Base-by-base conservation (phyloP, 2,797 vertebrate genomes). In the Meda fulgida region DNA sequence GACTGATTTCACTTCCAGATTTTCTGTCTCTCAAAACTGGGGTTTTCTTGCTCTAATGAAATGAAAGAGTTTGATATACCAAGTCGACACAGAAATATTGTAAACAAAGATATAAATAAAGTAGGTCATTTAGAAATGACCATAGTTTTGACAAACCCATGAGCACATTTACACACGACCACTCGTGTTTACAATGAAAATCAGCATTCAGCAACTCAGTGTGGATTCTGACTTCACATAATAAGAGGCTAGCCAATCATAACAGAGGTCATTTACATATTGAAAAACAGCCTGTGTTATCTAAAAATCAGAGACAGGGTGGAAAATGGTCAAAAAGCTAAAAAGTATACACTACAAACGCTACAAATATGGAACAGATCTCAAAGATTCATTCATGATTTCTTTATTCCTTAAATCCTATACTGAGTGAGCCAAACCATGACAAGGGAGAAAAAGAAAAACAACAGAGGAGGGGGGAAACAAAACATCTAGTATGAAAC, bases 401-500 rank as follows among this genome's bases (percentile, higher is more conserved):
- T 31, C 63, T 31, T 65, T 65, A 65, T 31, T 65, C 63, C 4
- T 29, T 29, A 26, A 40, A 18, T 53, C 23, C 19, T 53, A 23
- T 34, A 75, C 23, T 23, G 21, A 55, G 73, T 48, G 21, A 36
- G 73, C 73, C 48, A 76, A 55, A 76, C 48, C 73, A 76, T 23
- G 31, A 76, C 31, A 76, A 16, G 73, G 40, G 14, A 46, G 23
- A 48, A 14, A 7, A 26, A 40, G 34, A 78, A 87, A 84, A 73
- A 88, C 83, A 80, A 85, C 58, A 77, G 80, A 46, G 87, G 91
- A 55, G 90, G 88, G 89, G 85, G 60, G 91, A 92, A 26, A 80
- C 51, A 76, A 38, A 84, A 34, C 23, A 65, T 19, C 18, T 55
- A 90, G 36, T 31, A 40, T 65, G 84, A 86, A 10, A 43, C 88